Conservation (phyloP, 2,888 invertebrate species). For the Itoplectis maculator region DNA sequence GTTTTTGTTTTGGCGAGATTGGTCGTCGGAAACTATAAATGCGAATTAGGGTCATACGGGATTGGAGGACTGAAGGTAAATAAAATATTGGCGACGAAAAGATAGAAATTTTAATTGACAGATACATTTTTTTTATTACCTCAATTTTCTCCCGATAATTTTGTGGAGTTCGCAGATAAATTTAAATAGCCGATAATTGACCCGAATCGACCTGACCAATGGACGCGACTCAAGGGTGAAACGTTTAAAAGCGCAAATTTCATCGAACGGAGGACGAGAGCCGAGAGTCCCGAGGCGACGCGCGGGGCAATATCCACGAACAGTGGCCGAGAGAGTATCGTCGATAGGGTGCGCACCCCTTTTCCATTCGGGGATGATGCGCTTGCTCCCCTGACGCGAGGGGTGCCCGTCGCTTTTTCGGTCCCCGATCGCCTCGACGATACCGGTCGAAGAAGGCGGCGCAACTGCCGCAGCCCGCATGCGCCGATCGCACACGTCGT, state of each 20-base stretch:
- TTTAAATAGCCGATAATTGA: background rate
- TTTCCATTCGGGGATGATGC: conserved; percentile 57
- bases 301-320: background rate
- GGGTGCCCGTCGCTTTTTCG: conserved; percentile 40
- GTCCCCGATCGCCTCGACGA: conserved; percentile 37
- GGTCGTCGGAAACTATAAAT: too few species aligned
- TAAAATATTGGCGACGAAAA: too few species aligned
- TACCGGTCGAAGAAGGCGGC: conserved; percentile 31
- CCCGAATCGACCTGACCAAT: background rate
- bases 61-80: too few species aligned
- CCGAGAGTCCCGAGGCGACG: background rate
- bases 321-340: background rate
- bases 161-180: too few species aligned
- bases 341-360: conserved; percentile 62
- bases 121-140: too few species aligned
- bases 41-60: too few species aligned
- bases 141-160: too few species aligned
- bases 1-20: too few species aligned
- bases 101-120: too few species aligned
- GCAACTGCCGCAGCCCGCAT: conserved; percentile 46
- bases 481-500: conserved; percentile 43
- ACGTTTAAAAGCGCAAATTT: conserved; percentile 2
- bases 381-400: conserved; percentile 15
- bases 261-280: background rate
- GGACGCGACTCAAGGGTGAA: background rate